Percentiles rank a stretch among this genome's conserved stretches.
These are phyloP conservation scores for Cataglyphis altisquamis DNA, from an alignment of 2,888 invertebrate species.

Conservation along the genomic window DNA sequence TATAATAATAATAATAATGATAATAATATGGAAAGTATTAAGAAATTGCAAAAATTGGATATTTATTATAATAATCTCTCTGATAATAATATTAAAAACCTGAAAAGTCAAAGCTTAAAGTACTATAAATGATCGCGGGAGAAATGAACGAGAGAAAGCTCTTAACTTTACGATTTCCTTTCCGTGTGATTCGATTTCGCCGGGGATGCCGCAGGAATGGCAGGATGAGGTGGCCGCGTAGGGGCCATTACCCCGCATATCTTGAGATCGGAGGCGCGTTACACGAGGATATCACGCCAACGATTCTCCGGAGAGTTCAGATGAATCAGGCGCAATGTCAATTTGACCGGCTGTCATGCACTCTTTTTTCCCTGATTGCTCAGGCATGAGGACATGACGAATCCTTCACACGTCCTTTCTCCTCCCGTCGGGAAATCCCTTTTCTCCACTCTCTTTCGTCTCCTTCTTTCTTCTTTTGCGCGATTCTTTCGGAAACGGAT, in stretches of 20 bases:
- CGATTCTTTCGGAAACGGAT: slow-evolving; percentile 7
- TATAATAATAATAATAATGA: neutral
- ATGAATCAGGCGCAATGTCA: slow-evolving; percentile 26
- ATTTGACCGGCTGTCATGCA: slow-evolving; percentile 9
- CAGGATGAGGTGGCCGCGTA: neutral
- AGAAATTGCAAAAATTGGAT: neutral
- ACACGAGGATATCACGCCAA: slow-evolving; percentile 6
- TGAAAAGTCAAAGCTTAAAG: neutral
- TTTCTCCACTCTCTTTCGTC: neutral
- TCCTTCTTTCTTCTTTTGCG: neutral
- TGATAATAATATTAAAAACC: neutral
- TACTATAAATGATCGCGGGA: neutral
- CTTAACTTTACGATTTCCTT: neutral
- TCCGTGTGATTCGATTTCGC: slow-evolving; percentile 10
- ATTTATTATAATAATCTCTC: neutral
- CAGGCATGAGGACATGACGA: slow-evolving; percentile 7
- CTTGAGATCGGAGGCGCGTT: neutral
- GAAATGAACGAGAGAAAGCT: neutral
- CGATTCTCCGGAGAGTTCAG: slow-evolving; percentile 21
- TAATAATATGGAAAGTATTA: neutral
- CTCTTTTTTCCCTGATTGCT: slow-evolving; percentile 30
- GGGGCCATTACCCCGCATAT: slow-evolving; percentile 10
- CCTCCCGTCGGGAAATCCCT: neutral
- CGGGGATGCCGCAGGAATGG: neutral
- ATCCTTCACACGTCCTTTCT: slow-evolving; percentile 5